A percentile compares a stretch with the other conserved stretches of the same genome.
phyloP scores from a whole-genome alignment of 1,140 invertebrate genomes.

The Drosophila kikkawai region DNA sequence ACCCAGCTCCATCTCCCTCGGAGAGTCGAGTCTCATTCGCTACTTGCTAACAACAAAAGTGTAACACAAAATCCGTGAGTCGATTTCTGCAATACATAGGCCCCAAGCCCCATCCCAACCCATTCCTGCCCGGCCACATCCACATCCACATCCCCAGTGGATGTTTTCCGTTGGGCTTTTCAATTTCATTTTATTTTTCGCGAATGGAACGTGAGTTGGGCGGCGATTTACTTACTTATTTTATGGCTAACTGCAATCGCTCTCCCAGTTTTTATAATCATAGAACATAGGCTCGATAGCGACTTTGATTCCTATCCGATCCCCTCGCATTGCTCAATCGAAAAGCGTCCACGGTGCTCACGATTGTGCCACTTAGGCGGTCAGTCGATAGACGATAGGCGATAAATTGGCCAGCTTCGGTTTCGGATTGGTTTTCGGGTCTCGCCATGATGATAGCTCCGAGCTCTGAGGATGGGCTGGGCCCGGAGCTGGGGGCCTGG shows the following conservation, averaged over 20 bases:
- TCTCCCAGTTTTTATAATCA: conserved; percentile 52
- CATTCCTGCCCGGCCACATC: conserved; percentile 15
- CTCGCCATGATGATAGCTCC: conserved; percentile 39
- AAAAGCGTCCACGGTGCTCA: conserved; percentile 72
- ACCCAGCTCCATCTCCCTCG: conserved; percentile 46
- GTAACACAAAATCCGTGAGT: conserved; percentile 83
- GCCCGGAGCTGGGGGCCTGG: conserved; percentile 25
- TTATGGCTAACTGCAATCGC: conserved; percentile 64
- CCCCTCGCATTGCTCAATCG: conserved; percentile 74
- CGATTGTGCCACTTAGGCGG: conserved; percentile 80
- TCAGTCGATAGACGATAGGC: conserved; percentile 61
- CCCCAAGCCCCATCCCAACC: conserved; percentile 31
- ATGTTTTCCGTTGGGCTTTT: conserved; percentile 50
- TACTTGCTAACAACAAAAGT: conserved; percentile 69
- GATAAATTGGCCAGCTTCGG: conserved; percentile 52
- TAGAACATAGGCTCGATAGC: conserved; percentile 31
- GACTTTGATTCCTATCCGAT: background rate
- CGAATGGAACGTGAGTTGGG: conserved; percentile 71
- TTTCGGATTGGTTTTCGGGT: conserved; percentile 18
- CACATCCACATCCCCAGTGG: conserved; percentile 4
- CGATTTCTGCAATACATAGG: conserved; percentile 63
- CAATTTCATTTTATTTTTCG: conserved; percentile 70
- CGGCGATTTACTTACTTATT: conserved; percentile 78
- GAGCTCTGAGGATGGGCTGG: conserved; percentile 40
- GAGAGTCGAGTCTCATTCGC: conserved; percentile 35